Conservation (phyloP, 2,113 vertebrate genomes). For the Sebastes schlegelii region DNA sequence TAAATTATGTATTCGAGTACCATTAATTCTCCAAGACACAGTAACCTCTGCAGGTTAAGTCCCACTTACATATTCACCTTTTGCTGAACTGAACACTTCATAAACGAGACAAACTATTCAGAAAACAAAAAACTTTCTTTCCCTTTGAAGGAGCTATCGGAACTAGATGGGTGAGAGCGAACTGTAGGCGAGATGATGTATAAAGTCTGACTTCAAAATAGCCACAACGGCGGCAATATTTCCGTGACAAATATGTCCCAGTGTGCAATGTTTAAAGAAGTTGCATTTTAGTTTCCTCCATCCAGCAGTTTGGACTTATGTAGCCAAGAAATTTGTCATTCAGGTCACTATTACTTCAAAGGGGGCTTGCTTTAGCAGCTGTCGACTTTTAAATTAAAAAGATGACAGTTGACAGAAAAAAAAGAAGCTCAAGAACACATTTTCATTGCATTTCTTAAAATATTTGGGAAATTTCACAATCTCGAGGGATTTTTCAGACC, state of each 20-base stretch:
- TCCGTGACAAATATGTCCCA: constrained; percentile 38
- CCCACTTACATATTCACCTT: background rate
- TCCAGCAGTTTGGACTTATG: constrained; percentile 46
- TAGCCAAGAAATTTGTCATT: constrained; percentile 67
- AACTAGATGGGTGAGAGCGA: background rate
- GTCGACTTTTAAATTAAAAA: constrained; percentile 63
- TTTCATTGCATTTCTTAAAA: constrained; percentile 42
- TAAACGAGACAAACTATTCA: constrained; percentile 13
- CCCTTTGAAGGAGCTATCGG: background rate
- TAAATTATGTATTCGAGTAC: constrained; percentile 19
- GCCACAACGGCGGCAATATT: constrained; percentile 25
- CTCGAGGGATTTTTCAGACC: constrained; percentile 32
- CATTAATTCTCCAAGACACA: constrained; percentile 17
- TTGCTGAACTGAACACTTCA: background rate
- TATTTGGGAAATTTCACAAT: constrained; percentile 21
- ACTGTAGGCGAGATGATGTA: background rate
- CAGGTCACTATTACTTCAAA: constrained; percentile 72
- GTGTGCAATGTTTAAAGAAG: constrained; percentile 14
- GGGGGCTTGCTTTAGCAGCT: constrained; percentile 28
- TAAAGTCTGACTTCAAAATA: constrained; percentile 23
- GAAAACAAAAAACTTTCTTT: background rate
- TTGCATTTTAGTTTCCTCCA: constrained; percentile 21
- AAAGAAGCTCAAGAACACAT: constrained; percentile 31
- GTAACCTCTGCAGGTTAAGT: background rate
- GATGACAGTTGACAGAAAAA: constrained; percentile 31